phyloP scores from a whole-genome alignment of 2,888 invertebrate genomes.

The Atrina japonica region DNA sequence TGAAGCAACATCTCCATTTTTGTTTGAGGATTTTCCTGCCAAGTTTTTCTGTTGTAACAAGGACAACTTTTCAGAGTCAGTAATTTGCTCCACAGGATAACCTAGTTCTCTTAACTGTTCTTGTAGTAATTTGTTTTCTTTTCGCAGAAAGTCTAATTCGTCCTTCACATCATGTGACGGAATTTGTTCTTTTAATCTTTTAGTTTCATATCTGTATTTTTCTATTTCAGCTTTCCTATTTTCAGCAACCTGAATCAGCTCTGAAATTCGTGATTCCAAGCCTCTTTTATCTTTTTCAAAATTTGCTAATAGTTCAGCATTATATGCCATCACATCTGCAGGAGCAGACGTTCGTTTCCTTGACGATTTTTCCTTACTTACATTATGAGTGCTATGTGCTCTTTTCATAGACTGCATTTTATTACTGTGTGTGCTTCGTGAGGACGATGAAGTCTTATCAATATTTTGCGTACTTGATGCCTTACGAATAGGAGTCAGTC shows the following conservation, averaged over 20 bases:
- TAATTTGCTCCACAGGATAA: conserved; percentile 79
- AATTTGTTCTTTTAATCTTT: conserved; percentile 77
- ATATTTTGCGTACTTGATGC: conserved; percentile 78
- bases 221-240: conserved; percentile 81
- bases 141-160: conserved; percentile 75
- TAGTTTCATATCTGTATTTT: conserved; percentile 81
- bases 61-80: conserved; percentile 81
- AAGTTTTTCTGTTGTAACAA: conserved; percentile 67
- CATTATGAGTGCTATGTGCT: conserved; percentile 79
- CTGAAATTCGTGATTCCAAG: conserved; percentile 80
- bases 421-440: conserved; percentile 46
- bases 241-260: conserved; percentile 81
- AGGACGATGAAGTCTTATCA: conserved; percentile 56
- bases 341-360: conserved; percentile 76
- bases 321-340: conserved; percentile 79
- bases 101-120: conserved; percentile 80
- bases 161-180: conserved; percentile 68
- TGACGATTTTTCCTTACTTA: conserved; percentile 71
- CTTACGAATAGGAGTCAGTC: conserved; percentile 72
- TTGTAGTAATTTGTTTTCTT: conserved; percentile 79
- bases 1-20: conserved; percentile 35
- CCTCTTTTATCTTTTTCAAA: conserved; percentile 80
- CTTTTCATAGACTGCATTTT: conserved; percentile 72
- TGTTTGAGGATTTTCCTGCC: conserved; percentile 11
- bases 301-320: conserved; percentile 79